These are phyloP conservation scores for Virgularia gustaviana DNA, from an alignment of 92 coral and sea anemone genomes.

Conservation along the genomic window DNA sequence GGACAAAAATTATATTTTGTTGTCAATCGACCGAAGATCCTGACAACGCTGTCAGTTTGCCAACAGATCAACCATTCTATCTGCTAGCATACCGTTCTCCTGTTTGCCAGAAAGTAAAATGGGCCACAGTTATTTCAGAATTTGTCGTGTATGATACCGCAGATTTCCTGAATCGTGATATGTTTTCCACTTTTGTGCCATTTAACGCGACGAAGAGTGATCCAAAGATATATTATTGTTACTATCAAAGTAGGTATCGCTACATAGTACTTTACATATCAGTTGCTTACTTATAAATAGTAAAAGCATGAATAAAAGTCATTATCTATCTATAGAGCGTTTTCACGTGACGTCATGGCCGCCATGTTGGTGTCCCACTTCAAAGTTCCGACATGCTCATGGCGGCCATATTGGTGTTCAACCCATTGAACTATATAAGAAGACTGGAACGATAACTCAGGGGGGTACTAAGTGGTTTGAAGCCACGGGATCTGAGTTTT, in stretches of 20 bases:
- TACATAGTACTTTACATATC: neutral
- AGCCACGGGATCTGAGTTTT: too few species aligned
- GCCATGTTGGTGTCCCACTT: too few species aligned
- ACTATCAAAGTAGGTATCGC: conserved; percentile 9
- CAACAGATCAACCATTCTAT: conserved; percentile 29
- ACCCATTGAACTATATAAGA: too few species aligned
- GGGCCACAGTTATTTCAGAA: conserved; percentile 20
- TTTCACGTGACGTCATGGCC: too few species aligned
- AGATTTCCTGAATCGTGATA: conserved; percentile 1
- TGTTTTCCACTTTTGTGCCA: neutral
- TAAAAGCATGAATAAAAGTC: too few species aligned
- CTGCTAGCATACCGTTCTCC: conserved; percentile 21
- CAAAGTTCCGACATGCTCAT: too few species aligned
- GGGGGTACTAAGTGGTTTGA: too few species aligned
- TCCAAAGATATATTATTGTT: conserved; percentile 23
- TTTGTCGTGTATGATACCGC: conserved; percentile 14
- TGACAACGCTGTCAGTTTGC: conserved; percentile 8
- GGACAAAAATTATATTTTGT: conserved; percentile 2
- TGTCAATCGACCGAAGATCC: conserved; percentile 19
- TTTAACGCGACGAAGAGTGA: conserved; percentile 16
- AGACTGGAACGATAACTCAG: too few species aligned
- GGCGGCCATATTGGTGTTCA: too few species aligned
- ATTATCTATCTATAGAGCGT: too few species aligned
- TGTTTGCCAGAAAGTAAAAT: conserved; percentile 26
- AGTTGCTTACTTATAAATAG: too few species aligned